These are phyloP conservation scores for Meliscaeva auricollis DNA, from an alignment of 2,888 invertebrate genomes.

Conservation along the genomic window DNA sequence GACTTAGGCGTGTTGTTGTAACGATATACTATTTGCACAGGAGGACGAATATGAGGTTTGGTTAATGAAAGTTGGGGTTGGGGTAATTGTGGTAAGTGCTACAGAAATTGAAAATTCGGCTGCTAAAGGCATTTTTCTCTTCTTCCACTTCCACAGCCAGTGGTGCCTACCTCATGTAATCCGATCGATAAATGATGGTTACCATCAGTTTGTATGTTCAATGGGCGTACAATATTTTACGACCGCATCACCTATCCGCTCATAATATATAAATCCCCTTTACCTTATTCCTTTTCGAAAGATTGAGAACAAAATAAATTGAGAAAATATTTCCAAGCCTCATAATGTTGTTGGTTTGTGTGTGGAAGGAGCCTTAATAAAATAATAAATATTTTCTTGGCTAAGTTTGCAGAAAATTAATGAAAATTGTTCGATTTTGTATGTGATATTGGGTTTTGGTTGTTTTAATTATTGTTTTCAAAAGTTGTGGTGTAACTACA, in stretches of 20 bases:
- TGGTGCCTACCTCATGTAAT: background rate
- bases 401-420: slow-evolving; percentile 2
- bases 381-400: background rate
- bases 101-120: slow-evolving; percentile 63
- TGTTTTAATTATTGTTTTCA: background rate
- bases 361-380: slow-evolving; percentile 22
- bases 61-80: slow-evolving; percentile 44
- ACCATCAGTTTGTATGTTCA: slow-evolving; percentile 49
- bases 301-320: slow-evolving; percentile 16
- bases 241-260: background rate
- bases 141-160: background rate
- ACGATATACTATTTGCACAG: slow-evolving; percentile 13
- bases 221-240: slow-evolving; percentile 53
- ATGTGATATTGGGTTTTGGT: slow-evolving; percentile 1
- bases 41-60: slow-evolving; percentile 5
- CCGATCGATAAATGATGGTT: slow-evolving; percentile 34
- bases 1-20: background rate
- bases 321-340: background rate
- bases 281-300: slow-evolving; percentile 8
- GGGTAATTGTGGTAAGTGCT: slow-evolving; percentile 14
- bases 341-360: slow-evolving; percentile 2
- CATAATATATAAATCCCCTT: background rate
- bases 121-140: slow-evolving; percentile 10
- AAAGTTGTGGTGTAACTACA: background rate
- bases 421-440: background rate